Evolutionary conservation across 2,113 vertebrate species (phyloP).

Genomic region (Callipepla squamata): DNA sequence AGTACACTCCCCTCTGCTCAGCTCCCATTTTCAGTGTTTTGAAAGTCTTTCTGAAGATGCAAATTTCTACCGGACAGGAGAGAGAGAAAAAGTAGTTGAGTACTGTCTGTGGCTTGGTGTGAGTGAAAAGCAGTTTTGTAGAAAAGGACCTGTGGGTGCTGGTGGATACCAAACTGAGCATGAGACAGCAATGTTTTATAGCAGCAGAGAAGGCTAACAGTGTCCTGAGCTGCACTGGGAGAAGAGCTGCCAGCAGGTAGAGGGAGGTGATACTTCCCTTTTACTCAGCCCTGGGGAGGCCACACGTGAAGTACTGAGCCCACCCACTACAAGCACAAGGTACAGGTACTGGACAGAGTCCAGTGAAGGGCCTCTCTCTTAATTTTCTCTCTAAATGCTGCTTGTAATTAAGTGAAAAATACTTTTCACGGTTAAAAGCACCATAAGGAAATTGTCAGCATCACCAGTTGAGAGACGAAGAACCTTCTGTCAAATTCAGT

Average conservation of each 20-base stretch:
- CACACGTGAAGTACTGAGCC: not conserved
- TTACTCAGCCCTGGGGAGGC: not conserved
- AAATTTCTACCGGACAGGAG: not conserved
- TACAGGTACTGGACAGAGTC: not conserved
- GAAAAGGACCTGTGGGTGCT: not conserved
- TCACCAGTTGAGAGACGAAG: not conserved
- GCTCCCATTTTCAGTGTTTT: not conserved
- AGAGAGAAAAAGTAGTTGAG: not conserved
- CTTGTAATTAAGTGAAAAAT: not conserved
- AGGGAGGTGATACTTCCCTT: not conserved
- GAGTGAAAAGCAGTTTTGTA: not conserved
- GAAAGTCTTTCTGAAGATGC: not conserved
- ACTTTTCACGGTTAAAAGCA: not conserved
- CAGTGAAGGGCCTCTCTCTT: not conserved
- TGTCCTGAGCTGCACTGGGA: not conserved
- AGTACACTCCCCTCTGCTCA: not conserved
- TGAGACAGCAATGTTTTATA: not conserved
- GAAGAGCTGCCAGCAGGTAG: not conserved
- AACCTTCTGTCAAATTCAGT: not conserved
- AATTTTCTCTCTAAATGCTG: not conserved
- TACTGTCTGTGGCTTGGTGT: not conserved
- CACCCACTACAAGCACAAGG: not conserved
- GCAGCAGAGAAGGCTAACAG: not conserved
- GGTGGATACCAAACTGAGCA: not conserved
- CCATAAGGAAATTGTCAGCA: not conserved